Evolutionary conservation across 2,113 vertebrate genomes (phyloP).

Genomic region (Proteles cristata): DNA sequence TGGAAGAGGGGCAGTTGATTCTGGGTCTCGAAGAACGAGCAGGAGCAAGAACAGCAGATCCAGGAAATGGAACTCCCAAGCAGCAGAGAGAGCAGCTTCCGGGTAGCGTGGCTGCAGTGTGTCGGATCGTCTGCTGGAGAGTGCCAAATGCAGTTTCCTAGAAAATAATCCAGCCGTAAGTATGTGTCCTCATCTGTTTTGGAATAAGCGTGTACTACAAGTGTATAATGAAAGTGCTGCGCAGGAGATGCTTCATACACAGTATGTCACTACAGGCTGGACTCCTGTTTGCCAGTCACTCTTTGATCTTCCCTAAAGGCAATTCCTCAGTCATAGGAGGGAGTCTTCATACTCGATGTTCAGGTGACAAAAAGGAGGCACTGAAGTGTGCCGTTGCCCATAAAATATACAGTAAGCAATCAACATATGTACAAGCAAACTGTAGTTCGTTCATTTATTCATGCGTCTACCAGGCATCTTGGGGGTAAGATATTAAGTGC

Average conservation of each 20-base stretch:
- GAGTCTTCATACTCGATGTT: neutral
- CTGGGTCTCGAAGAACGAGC: neutral
- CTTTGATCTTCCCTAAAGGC: neutral
- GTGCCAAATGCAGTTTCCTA: neutral
- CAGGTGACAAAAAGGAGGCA: neutral
- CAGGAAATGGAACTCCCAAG: neutral
- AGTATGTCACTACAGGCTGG: neutral
- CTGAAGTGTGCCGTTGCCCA: neutral
- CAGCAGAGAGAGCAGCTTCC: neutral
- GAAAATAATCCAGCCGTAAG: neutral
- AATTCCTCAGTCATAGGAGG: neutral
- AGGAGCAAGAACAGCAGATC: neutral
- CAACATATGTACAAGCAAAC: neutral
- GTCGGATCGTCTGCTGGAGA: neutral
- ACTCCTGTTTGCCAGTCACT: neutral
- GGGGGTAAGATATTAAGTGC: neutral
- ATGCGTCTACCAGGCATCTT: neutral
- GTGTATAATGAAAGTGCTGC: neutral
- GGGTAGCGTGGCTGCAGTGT: neutral
- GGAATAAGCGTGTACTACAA: neutral
- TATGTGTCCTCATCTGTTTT: neutral
- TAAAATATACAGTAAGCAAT: neutral
- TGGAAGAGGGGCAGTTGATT: neutral
- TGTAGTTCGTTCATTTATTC: neutral
- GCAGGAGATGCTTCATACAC: neutral